These are phyloP conservation scores for Elachura formosa DNA, from an alignment of 2,113 vertebrate species.

Conservation along the genomic window DNA sequence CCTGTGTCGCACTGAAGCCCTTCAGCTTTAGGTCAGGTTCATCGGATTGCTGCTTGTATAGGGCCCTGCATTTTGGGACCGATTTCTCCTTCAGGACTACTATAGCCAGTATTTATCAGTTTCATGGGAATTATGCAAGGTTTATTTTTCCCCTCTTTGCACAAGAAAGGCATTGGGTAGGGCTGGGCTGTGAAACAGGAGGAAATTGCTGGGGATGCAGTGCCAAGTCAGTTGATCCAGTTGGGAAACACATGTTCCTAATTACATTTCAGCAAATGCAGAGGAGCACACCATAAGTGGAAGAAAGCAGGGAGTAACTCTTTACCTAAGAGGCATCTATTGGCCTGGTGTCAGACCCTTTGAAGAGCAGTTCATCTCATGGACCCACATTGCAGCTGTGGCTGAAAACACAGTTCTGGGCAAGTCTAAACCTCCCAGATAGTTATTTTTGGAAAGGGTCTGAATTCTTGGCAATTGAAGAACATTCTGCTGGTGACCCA, in stretches of 20 bases:
- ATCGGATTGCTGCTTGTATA: background rate
- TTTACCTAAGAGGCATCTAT: background rate
- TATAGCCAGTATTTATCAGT: background rate
- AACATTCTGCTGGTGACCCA: background rate
- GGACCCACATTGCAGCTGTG: background rate
- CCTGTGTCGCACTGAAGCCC: accelerated
- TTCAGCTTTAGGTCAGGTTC: background rate
- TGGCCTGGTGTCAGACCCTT: background rate
- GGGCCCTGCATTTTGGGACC: background rate
- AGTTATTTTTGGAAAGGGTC: background rate
- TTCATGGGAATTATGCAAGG: background rate
- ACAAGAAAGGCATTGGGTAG: background rate
- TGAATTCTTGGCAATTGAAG: background rate
- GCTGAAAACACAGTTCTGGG: background rate
- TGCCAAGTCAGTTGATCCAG: background rate
- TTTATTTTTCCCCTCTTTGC: background rate
- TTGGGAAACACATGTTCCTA: constrained; percentile 6
- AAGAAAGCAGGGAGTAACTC: background rate
- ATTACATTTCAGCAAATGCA: background rate
- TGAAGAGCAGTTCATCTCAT: background rate
- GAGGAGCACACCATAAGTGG: background rate
- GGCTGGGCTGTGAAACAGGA: background rate
- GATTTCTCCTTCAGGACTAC: background rate
- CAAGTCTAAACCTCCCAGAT: background rate
- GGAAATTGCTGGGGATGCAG: background rate